Base-by-base conservation (phyloP, 2,113 vertebrate genomes). In the Picathartes gymnocephalus region DNA sequence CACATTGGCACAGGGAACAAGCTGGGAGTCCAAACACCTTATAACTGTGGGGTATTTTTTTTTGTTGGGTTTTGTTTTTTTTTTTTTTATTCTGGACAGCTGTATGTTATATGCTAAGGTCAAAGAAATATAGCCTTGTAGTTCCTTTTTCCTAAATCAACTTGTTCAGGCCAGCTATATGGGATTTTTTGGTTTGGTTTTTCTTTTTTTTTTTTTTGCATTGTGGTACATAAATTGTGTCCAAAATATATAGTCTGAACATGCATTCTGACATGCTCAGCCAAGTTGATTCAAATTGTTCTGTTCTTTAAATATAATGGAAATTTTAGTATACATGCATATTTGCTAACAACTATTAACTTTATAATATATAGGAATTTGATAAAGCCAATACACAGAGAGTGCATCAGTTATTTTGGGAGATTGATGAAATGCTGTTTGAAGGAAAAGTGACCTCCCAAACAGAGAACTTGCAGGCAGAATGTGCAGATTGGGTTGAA, bases 371-470 rank as follows among this genome's bases (percentile, higher is more conserved):
- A 13, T 68, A 99, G 98, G 98, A 99, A 74, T 99, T 98, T 92
- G 98, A 99, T 94, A 97, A 96, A 95, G 97, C 82, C 47, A 98
- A 96, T 65, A 98, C 98, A 4, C 97, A 98, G 86, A 98, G 94
- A 91, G 98, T 99, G 6, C 97, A 98, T 70, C 98, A 98, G 86
- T 96, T 98, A 42, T 98, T 99, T 81, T 97, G 96, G 96, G 98
- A 98, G 81, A 98, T 98, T 15, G 98, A 99, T 81, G 98, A 99
- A 97, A 97, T 98, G 97, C 86, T 99, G 48, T 99, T 99, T 95
- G 98, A 99, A 97, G 98, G 97, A 47, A 98, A 97, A 92, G 96
- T 98, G 39, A 98, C 96, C 57, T 88, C 97, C 58, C 97, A 97
- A 56, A 98, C 97, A 17, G 92, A 98, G 95, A 97, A 93, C 51